Evolutionary conservation across 2,888 invertebrate species (phyloP).

Genomic region (Lasioglossum vierecki): DNA sequence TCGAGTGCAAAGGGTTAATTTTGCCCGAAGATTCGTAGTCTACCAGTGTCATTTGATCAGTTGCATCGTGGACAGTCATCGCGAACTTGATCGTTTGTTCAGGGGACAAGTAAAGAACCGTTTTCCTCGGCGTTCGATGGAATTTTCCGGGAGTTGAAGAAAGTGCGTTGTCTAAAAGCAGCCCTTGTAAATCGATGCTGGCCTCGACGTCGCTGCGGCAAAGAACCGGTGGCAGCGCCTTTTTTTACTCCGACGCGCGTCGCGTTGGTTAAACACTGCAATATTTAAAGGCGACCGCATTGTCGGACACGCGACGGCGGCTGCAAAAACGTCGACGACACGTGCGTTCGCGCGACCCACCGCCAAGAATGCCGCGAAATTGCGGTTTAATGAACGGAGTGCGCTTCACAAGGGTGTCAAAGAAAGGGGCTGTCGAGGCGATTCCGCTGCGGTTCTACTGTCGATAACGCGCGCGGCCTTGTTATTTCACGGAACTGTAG

Average conservation of each 20-base stretch:
- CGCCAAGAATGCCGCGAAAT: conserved; percentile 40
- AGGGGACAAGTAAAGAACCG: neutral
- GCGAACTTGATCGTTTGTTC: neutral
- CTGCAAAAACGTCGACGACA: conserved; percentile 42
- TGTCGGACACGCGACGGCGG: conserved; percentile 50
- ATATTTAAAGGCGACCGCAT: conserved; percentile 56
- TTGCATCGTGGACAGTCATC: neutral
- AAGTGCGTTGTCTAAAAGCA: neutral
- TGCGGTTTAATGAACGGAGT: conserved; percentile 46
- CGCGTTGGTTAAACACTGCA: conserved; percentile 47
- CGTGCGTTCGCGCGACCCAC: conserved; percentile 25
- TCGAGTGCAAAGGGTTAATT: no score
- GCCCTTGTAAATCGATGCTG: conserved; percentile 1
- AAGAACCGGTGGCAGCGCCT: neutral
- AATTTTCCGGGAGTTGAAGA: neutral
- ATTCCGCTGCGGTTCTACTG: neutral
- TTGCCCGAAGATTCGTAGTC: neutral
- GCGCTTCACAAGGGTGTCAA: conserved; percentile 7
- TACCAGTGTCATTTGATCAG: neutral
- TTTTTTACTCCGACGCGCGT: neutral
- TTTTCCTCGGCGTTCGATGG: neutral
- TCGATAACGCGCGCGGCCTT: conserved; percentile 20
- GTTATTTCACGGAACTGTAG: neutral
- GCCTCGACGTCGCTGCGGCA: neutral
- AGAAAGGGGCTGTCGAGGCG: conserved; percentile 21